Conservation (phyloP, 1,140 invertebrate species). For the Arctopsyche grandis region DNA sequence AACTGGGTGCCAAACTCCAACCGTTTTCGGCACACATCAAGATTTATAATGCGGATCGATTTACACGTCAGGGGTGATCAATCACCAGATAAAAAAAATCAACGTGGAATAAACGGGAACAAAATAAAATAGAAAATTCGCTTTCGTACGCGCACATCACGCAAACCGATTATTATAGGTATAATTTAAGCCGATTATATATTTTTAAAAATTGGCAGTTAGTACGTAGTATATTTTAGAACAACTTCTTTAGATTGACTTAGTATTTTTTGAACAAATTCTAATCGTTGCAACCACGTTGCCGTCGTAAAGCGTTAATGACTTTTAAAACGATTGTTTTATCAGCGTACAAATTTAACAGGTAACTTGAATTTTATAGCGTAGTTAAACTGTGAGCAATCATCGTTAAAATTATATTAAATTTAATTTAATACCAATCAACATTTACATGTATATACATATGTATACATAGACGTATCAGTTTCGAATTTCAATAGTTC, state of each 20-base stretch:
- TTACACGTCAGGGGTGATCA: constrained; percentile 8
- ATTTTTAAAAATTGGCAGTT: too few species aligned
- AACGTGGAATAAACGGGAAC: too few species aligned
- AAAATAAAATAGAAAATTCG: background rate
- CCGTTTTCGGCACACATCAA: background rate
- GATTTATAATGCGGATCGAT: constrained; percentile 1
- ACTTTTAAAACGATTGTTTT: constrained; percentile 12
- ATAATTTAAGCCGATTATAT: too few species aligned
- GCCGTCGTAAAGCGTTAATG: background rate
- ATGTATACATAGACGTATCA: background rate
- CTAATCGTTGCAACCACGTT: background rate
- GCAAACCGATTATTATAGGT: background rate
- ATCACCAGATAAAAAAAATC: background rate
- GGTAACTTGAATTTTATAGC: constrained; percentile 8
- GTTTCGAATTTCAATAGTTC: background rate
- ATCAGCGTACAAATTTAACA: constrained; percentile 1
- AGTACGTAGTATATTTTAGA: too few species aligned
- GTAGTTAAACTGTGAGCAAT: too few species aligned
- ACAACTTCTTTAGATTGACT: too few species aligned
- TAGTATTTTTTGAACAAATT: too few species aligned
- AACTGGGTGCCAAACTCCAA: too few species aligned
- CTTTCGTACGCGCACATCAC: background rate
- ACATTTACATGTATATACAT: background rate
- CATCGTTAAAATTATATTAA: too few species aligned
- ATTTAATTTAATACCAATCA: background rate